Conservation (phyloP, 1,140 invertebrate species). For the Drosophila melanica region DNA sequence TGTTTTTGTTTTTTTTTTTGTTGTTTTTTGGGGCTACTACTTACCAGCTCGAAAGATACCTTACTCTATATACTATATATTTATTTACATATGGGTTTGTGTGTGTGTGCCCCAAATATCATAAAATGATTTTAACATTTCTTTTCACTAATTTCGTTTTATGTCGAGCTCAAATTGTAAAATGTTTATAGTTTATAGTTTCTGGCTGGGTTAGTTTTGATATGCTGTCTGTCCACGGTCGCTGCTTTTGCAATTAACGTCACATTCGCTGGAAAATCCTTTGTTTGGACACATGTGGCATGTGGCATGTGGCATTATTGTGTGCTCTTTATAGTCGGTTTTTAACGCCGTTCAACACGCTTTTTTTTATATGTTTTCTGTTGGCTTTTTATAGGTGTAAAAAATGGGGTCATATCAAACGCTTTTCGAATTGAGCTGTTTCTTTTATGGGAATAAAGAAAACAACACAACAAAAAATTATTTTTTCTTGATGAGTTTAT, state of each 20-base stretch:
- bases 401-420: constrained; percentile 75
- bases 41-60: constrained; percentile 3
- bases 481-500: constrained; percentile 68
- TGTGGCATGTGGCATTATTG: constrained; percentile 58
- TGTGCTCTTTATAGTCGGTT: constrained; percentile 33
- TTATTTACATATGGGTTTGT: background rate
- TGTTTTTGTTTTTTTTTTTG: background rate
- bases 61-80: background rate
- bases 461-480: constrained; percentile 4
- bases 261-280: constrained; percentile 59
- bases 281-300: constrained; percentile 75
- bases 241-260: constrained; percentile 63
- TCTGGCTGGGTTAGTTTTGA: constrained; percentile 48
- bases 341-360: constrained; percentile 40
- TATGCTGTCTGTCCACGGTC: constrained; percentile 24
- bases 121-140: constrained; percentile 70
- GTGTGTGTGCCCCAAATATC: constrained; percentile 34
- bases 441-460: constrained; percentile 51
- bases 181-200: constrained; percentile 73
- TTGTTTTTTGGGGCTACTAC: constrained; percentile 4
- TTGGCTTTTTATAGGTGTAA: constrained; percentile 71
- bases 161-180: constrained; percentile 52
- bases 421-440: constrained; percentile 66
- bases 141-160: constrained; percentile 73
- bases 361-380: constrained; percentile 17